Conservation (phyloP, 2,888 invertebrate genomes). For the Catocala sponsa region DNA sequence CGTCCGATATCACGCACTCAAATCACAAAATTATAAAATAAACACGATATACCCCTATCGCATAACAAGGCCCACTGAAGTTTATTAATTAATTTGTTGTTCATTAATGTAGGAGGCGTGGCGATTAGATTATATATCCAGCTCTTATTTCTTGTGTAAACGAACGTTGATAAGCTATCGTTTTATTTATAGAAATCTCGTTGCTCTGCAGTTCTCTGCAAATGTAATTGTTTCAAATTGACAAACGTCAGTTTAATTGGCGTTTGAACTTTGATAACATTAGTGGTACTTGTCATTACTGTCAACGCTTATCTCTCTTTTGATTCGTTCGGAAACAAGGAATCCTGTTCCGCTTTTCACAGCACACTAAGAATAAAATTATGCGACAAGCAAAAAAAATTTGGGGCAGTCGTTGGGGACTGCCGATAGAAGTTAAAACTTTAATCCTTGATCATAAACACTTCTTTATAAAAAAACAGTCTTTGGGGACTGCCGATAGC, state of each 20-base stretch:
- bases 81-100: slow-evolving; percentile 32
- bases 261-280: slow-evolving; percentile 3
- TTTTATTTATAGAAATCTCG: slow-evolving; percentile 54
- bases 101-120: slow-evolving; percentile 66
- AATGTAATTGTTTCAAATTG: slow-evolving; percentile 17
- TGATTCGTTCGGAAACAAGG: background rate
- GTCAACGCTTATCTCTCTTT: background rate
- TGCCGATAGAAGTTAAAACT: no score
- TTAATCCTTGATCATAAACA: no score
- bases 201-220: slow-evolving; percentile 31
- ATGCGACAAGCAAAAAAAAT: no score
- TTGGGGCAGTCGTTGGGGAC: no score
- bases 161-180: slow-evolving; percentile 56
- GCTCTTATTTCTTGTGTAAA: slow-evolving; percentile 47
- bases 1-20: slow-evolving; percentile 34
- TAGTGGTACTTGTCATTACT: background rate
- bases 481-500: no score
- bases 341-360: background rate
- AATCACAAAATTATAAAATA: slow-evolving; percentile 30
- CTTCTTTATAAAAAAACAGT: no score
- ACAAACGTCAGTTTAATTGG: slow-evolving; percentile 12
- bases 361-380: no score
- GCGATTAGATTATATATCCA: slow-evolving; percentile 58
- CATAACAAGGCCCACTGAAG: slow-evolving; percentile 30
- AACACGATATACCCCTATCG: slow-evolving; percentile 32